Evolutionary conservation across 2,113 vertebrate species (phyloP), one percentile per base, ranked within the genome.

Genomic region (Spea multiplicata): DNA sequence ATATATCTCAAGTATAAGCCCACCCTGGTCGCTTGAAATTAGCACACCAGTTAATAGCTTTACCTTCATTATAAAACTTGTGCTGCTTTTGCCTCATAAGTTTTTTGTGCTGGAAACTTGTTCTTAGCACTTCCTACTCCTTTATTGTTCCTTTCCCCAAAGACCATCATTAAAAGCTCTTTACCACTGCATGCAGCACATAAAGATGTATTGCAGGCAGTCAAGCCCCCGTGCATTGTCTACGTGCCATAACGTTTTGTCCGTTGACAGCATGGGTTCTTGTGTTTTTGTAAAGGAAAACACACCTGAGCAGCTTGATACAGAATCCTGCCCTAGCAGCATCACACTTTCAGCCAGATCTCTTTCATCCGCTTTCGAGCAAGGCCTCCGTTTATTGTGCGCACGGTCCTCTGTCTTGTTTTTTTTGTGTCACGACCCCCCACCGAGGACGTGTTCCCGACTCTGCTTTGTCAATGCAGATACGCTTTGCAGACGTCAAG

Each of bases 381-480:
- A 16, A 69, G 69, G 68, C 67, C 76, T 72, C 44, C 45, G 12
- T 73, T 67, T 44, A 66, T 30, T 73, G 62, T 48, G 65, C 70
- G 73, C 17, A 65, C 50, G 66, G 49, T 66, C 71, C 61, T 13
- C 50, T 73, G 70, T 44, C 62, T 66, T 80, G 77, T 66, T 80
- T 73, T 80, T 78, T 30, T 30, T 13, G 49, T 10, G 49, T 48
- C 59, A 48, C 6, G 14, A 67, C 45, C 50, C 70, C 71, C 77
- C 14, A 13, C 77, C 44, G 77, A 66, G 77, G 70, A 73, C 71
- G 73, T 49, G 72, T 72, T 72, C 13, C 55, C 66, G 59, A 47
- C 14, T 72, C 44, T 47, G 30, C 76, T 73, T 55, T 79, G 76
- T 73, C 76, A 73, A 53, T 73, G 61, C 59, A 73, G 44, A 53